Evolutionary conservation across 2,797 vertebrate genomes (phyloP), one percentile per base, ranked within the genome.

Genomic region (Pteropus rufus): DNA sequence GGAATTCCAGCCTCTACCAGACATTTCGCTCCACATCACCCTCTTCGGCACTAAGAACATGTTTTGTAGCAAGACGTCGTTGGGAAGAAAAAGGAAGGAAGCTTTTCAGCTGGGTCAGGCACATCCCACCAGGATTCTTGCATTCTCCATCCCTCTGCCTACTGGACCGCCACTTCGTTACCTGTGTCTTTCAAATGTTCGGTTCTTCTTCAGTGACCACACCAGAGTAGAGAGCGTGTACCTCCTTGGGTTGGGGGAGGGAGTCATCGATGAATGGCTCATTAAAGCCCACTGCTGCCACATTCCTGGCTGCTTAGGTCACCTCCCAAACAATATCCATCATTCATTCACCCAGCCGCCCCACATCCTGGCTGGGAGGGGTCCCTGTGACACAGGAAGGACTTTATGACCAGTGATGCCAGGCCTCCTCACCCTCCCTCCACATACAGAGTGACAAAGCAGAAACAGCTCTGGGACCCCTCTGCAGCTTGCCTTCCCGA

Each of bases 251-350:
- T 77, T 62, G 41, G 54, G 52, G 82, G 89, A 75, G 87, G 69
- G 95, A 26, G 24, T 85, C 85, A 9, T 76, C 44, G 12, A 94
- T 97, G 97, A 98, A 98, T 96, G 96, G 95, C 95, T 98, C 88
- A 36, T 97, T 98, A 97, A 96, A 97, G 95, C 80, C 98, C 92
- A 96, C 95, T 96, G 54, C 95, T 93, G 97, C 97, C 62, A 97
- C 98, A 98, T 98, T 98, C 98, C 97, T 96, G 77, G 52, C 72
- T 52, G 91, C 92, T 98, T 94, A 98, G 97, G 91, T 98, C 98
- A 98, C 93, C 95, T 76, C 67, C 44, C 23, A 1, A 97, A 97
- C 96, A 96, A 96, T 97, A 36, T 77, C 85, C 90, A 93, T 94
- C 81, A 92, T 97, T 98, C 94, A 95, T 95, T 96, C 97, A 95